Evolutionary conservation across 2,888 invertebrate genomes (phyloP).

Genomic region (Limenitis camilla): DNA sequence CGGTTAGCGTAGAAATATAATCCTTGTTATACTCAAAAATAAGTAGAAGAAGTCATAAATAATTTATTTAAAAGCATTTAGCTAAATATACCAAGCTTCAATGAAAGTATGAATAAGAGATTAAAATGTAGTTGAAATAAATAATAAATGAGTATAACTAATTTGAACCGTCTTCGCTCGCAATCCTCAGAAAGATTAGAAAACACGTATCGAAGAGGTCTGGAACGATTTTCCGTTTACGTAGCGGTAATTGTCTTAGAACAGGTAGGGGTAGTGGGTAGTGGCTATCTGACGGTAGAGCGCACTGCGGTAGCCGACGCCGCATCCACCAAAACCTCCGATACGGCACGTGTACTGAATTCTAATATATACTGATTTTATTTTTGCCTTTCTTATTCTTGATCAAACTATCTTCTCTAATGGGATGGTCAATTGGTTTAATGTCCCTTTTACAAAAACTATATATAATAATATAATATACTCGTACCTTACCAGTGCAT

Average conservation of each 20-base stretch:
- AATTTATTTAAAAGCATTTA: no score
- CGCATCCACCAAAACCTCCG: conserved; percentile 57
- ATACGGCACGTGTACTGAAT: conserved; percentile 66
- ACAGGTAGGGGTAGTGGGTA: conserved; percentile 52
- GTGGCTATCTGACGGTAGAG: conserved; percentile 41
- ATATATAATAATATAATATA: no score
- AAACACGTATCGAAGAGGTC: conserved; percentile 63
- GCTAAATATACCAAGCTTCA: no score
- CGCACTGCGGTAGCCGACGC: conserved; percentile 61
- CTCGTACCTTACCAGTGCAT: no score
- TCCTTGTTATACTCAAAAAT: no score
- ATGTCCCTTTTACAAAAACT: no score
- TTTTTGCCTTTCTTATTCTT: conserved; percentile 61
- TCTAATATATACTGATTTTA: conserved; percentile 68
- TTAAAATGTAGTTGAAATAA: conserved; percentile 1
- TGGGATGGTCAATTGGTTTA: no score
- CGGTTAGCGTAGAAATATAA: no score
- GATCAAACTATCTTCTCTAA: conserved; percentile 37
- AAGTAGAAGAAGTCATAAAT: no score
- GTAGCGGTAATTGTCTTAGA: conserved; percentile 69
- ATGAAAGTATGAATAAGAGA: no score
- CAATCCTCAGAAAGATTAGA: conserved; percentile 58
- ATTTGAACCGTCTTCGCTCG: conserved; percentile 31
- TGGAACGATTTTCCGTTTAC: conserved; percentile 69
- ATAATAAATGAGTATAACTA: conserved; percentile 16